These are phyloP conservation scores for Embidobia sp. DNA, from an alignment of 2,888 invertebrate species.

Conservation along the genomic window DNA sequence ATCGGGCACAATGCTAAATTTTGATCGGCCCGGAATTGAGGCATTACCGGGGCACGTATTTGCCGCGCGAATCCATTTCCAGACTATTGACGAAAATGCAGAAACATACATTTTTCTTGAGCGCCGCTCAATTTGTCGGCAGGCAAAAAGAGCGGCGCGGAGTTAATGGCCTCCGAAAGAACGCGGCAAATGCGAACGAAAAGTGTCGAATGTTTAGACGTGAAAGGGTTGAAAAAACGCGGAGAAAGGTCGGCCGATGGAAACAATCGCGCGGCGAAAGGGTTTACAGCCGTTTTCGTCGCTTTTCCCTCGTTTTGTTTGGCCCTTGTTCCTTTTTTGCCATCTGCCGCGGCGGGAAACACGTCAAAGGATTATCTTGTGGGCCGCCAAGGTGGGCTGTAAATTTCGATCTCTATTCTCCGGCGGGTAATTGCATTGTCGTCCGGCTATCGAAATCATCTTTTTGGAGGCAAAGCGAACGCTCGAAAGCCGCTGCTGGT, in stretches of 20 bases:
- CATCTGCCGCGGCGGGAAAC: constrained; percentile 35
- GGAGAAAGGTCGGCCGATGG: constrained; percentile 4
- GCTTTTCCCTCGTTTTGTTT: constrained; percentile 5
- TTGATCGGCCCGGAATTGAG: constrained; percentile 53
- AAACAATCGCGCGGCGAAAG: constrained; percentile 17
- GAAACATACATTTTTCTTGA: constrained; percentile 61
- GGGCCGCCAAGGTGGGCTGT: constrained; percentile 12
- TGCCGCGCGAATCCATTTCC: constrained; percentile 53
- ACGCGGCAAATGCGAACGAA: constrained; percentile 43
- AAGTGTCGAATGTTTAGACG: constrained; percentile 47
- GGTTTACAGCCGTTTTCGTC: constrained; percentile 63
- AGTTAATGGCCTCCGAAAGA: constrained; percentile 48
- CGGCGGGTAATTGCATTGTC: constrained; percentile 65
- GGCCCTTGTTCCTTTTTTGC: constrained; percentile 22
- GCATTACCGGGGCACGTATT: constrained; percentile 57
- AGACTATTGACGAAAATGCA: constrained; percentile 56
- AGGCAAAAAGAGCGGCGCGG: constrained; percentile 28
- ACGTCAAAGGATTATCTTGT: constrained; percentile 31
- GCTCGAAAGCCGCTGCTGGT: constrained; percentile 46
- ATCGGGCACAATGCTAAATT: constrained; percentile 47
- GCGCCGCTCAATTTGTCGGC: constrained; percentile 49
- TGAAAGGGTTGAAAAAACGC: constrained; percentile 40
- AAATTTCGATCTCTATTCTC: constrained; percentile 46
- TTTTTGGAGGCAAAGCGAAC: constrained; percentile 37
- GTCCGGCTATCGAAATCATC: constrained; percentile 55